phyloP scores from a whole-genome alignment of 2,113 vertebrate species.

The Trichechus manatus region DNA sequence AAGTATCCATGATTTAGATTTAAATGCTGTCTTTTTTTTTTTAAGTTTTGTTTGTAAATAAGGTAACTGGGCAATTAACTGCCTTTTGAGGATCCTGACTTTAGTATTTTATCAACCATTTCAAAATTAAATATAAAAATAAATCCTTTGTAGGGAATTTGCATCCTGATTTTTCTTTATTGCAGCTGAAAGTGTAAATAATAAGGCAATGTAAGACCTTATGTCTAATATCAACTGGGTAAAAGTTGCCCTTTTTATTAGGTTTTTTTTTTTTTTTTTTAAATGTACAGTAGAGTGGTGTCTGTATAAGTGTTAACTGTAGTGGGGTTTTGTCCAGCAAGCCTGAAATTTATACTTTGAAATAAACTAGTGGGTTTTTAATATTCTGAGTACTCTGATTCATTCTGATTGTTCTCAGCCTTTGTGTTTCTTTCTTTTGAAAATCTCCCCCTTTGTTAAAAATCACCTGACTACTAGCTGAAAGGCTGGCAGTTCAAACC shows the following conservation, averaged over 20 bases:
- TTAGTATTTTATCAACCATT: slow-evolving; percentile 83
- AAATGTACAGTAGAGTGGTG: slow-evolving; percentile 85
- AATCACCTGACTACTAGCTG: not conserved
- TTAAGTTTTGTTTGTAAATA: slow-evolving; percentile 86
- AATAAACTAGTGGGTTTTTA: slow-evolving; percentile 91
- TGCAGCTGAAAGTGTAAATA: slow-evolving; percentile 87
- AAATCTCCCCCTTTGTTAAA: slow-evolving; percentile 1
- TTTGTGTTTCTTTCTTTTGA: not conserved
- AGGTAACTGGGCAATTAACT: slow-evolving; percentile 81
- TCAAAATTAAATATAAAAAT: slow-evolving; percentile 76
- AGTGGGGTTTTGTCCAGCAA: slow-evolving; percentile 88
- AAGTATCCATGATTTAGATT: slow-evolving; percentile 80
- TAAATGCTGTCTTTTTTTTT: slow-evolving; percentile 78
- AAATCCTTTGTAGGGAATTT: slow-evolving; percentile 81
- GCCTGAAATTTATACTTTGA: slow-evolving; percentile 91
- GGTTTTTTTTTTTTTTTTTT: slow-evolving; percentile 78
- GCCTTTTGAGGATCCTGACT: slow-evolving; percentile 81
- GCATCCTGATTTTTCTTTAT: slow-evolving; percentile 78
- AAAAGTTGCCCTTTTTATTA: slow-evolving; percentile 87
- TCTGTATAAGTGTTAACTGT: slow-evolving; percentile 86
- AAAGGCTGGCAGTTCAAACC: not conserved
- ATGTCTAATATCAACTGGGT: slow-evolving; percentile 82
- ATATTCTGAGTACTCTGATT: slow-evolving; percentile 83
- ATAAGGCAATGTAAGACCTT: slow-evolving; percentile 77
- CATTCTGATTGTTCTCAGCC: slow-evolving; percentile 68